These are phyloP conservation scores for Cryptosula pallasiana DNA, from an alignment of 2,888 invertebrate species.

Conservation along the genomic window DNA sequence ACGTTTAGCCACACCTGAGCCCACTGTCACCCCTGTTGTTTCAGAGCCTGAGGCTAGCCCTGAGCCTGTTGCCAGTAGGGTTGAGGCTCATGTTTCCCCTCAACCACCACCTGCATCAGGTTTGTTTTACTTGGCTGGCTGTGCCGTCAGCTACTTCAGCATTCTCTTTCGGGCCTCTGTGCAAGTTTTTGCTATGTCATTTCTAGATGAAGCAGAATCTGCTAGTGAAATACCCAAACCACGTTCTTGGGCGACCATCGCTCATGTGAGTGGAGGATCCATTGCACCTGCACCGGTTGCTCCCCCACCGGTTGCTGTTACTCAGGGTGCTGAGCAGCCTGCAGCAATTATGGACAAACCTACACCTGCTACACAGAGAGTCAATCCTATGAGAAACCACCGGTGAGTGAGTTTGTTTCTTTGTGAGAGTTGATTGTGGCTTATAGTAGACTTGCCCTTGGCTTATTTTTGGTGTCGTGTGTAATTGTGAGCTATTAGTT, in stretches of 20 bases:
- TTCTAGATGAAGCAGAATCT: neutral
- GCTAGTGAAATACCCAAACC: slow-evolving; percentile 10
- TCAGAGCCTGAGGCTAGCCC: neutral
- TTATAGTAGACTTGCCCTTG: too few relatives aligned
- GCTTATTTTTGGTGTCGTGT: too few relatives aligned
- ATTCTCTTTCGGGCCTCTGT: too few relatives aligned
- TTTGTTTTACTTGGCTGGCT: too few relatives aligned
- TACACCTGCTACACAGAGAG: neutral
- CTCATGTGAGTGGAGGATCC: neutral
- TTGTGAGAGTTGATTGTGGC: too few relatives aligned
- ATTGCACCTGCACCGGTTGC: neutral
- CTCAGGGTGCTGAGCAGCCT: neutral
- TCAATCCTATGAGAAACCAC: slow-evolving; percentile 4
- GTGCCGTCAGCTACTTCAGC: too few relatives aligned
- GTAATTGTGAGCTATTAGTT: too few relatives aligned
- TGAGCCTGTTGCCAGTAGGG: neutral
- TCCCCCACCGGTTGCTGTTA: neutral
- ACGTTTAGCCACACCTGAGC: neutral
- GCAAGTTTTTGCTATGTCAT: too few relatives aligned
- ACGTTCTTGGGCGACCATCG: neutral
- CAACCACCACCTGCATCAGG: neutral
- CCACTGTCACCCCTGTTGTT: neutral
- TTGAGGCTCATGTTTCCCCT: neutral
- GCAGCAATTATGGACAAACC: neutral
- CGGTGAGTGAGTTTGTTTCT: too few relatives aligned